Evolutionary conservation across 2,113 vertebrate species (phyloP), one percentile per base, ranked within the genome.

Genomic region (Sakesphorus luctuosus): DNA sequence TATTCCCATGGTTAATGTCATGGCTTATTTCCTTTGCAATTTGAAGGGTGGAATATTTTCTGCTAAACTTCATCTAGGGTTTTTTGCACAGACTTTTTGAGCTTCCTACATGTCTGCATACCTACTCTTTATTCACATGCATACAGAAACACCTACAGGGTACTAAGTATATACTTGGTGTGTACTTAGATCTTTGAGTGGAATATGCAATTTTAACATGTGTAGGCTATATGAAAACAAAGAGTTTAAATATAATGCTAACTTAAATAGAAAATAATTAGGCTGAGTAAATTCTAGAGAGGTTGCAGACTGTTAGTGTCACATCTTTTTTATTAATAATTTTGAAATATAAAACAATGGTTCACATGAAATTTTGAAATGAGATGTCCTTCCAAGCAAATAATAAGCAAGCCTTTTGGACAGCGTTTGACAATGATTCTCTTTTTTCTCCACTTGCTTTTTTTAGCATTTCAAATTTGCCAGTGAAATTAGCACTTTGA

Each of bases 401-500:
- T 90, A 96, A 94, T 69, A 31, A 69, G 11, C 12, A 76, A 77
- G 58, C 9, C 19, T 79, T 88, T 85, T 83, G 66, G 40, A 69
- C 0, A 0, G 20, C 59, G 16, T 26, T 74, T 85, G 29, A 77
- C 82, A 91, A 80, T 62, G 63, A 50, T 53, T 85, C 33, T 43
- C 53, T 73, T 36, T 94, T 87, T 94, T 87, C 67, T 90, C 40
- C 10, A 19, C n/a, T 94, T 94, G 67, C 25, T 87, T 87, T 96
- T 97, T 81, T 85, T 92, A 85, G 44, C 71, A 86, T 93, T 85
- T 96, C 49, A 93, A 96, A 94, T 92, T 93, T 95, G 76, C 78
- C 59, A 93, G 62, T 44, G n/a, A 86, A 88, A 91, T 83, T 87
- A 90, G 46, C 67, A 94, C 87, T 97, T 97, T 89, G 83, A 95